These are phyloP conservation scores for Clarias pachynema DNA, from an alignment of 2,797 vertebrate species.

Conservation along the genomic window DNA sequence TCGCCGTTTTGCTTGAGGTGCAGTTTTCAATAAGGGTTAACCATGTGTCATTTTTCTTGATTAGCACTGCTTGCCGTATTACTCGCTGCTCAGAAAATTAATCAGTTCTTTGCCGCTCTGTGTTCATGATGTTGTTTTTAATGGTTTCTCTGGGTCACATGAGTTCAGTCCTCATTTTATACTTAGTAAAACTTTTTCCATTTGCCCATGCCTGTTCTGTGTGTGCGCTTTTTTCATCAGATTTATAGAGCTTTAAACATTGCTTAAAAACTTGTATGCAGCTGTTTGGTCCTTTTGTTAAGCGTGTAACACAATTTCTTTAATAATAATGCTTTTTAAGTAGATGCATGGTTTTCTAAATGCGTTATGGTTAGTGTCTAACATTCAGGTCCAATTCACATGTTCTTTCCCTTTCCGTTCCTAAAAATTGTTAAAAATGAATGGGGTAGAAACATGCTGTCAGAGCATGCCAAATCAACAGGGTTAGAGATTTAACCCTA, in stretches of 20 bases:
- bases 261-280: not conserved
- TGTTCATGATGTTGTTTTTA: slow-evolving; percentile 29
- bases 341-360: not conserved
- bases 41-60: slow-evolving; percentile 54
- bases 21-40: slow-evolving; percentile 52
- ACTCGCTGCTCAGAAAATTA: slow-evolving; percentile 36
- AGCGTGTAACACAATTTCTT: not conserved
- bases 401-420: too few species aligned
- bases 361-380: not conserved
- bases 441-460: too few species aligned
- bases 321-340: not conserved
- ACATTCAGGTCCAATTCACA: not conserved
- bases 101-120: slow-evolving; percentile 43
- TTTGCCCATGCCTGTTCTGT: not conserved
- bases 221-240: not conserved
- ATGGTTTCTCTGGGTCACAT: not conserved
- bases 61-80: slow-evolving; percentile 40
- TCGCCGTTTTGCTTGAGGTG: slow-evolving; percentile 44
- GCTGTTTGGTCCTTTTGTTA: not conserved
- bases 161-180: slow-evolving; percentile 1
- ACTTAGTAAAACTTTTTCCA: not conserved
- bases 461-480: too few species aligned
- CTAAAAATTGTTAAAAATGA: too few species aligned
- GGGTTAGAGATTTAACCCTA: too few species aligned
- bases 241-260: not conserved